These are phyloP conservation scores for Melolontha melolontha DNA, from an alignment of 2,888 invertebrate species.

Conservation along the genomic window DNA sequence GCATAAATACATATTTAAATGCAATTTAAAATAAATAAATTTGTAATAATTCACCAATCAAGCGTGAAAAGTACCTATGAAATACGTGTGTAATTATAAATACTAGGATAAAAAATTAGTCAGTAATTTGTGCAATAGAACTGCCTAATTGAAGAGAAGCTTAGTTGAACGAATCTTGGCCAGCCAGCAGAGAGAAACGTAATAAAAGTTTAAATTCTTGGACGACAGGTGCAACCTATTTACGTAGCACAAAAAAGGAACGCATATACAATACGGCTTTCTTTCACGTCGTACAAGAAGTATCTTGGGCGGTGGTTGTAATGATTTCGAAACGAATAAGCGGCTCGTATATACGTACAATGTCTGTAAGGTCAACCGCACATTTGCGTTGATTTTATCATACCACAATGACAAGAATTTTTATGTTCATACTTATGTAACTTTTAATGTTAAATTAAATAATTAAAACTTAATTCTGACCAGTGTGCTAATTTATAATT, in stretches of 20 bases:
- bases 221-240: conserved; percentile 59
- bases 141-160: conserved; percentile 14
- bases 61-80: no score
- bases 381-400: conserved; percentile 15
- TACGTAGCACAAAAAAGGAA: conserved; percentile 49
- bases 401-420: no score
- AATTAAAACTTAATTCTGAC: no score
- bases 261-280: conserved; percentile 33
- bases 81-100: conserved; percentile 1
- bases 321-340: conserved; percentile 29
- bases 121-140: conserved; percentile 16
- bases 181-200: conserved; percentile 32
- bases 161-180: conserved; percentile 20
- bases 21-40: no score
- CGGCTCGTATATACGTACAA: background rate
- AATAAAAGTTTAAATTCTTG: conserved; percentile 54
- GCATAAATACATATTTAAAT: no score
- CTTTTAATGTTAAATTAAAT: no score
- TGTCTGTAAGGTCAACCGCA: conserved; percentile 5
- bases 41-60: no score
- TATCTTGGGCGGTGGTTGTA: conserved; percentile 21
- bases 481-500: no score
- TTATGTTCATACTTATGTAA: no score
- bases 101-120: background rate
- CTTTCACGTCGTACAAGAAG: conserved; percentile 22